Evolutionary conservation across 2,888 invertebrate genomes (phyloP).

Genomic region (Glaucopsyche alexis): DNA sequence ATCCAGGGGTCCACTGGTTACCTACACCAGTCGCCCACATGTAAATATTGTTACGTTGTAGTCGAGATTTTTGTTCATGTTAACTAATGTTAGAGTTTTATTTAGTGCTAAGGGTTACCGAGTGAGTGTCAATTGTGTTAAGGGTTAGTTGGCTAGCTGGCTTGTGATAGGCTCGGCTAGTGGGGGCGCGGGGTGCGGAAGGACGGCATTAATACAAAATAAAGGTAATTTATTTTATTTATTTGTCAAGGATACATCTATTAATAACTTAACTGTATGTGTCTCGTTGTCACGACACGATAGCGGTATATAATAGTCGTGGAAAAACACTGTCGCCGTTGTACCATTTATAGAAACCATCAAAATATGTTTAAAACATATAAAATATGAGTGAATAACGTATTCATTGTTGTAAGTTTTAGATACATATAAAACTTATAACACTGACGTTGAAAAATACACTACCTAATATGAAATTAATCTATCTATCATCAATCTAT

Average conservation of each 20-base stretch:
- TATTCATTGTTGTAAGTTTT: too few relatives aligned
- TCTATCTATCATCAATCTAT: too few relatives aligned
- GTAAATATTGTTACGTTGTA: slow-evolving; percentile 49
- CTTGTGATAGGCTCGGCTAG: not conserved
- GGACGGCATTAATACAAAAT: slow-evolving; percentile 44
- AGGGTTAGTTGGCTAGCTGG: slow-evolving; percentile 42
- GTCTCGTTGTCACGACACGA: slow-evolving; percentile 5
- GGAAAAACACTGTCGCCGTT: not conserved
- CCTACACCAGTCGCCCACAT: not conserved
- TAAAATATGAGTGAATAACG: too few relatives aligned
- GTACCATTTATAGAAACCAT: too few relatives aligned
- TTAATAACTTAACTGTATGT: not conserved
- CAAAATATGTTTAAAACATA: too few relatives aligned
- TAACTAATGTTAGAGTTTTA: slow-evolving; percentile 77
- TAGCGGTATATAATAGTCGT: not conserved
- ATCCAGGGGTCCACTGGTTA: not conserved
- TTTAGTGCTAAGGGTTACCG: slow-evolving; percentile 70
- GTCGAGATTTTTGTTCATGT: slow-evolving; percentile 68
- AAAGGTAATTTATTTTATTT: slow-evolving; percentile 44
- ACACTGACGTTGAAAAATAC: too few relatives aligned
- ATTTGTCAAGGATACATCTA: not conserved
- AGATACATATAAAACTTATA: too few relatives aligned
- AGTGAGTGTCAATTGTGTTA: slow-evolving; percentile 72
- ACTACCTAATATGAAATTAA: too few relatives aligned
- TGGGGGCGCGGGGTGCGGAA: slow-evolving; percentile 42